A percentile compares a stretch with the other conserved stretches of the same genome.
phyloP scores from a whole-genome alignment of 2,888 invertebrate species.

The Achlya flavicornis region DNA sequence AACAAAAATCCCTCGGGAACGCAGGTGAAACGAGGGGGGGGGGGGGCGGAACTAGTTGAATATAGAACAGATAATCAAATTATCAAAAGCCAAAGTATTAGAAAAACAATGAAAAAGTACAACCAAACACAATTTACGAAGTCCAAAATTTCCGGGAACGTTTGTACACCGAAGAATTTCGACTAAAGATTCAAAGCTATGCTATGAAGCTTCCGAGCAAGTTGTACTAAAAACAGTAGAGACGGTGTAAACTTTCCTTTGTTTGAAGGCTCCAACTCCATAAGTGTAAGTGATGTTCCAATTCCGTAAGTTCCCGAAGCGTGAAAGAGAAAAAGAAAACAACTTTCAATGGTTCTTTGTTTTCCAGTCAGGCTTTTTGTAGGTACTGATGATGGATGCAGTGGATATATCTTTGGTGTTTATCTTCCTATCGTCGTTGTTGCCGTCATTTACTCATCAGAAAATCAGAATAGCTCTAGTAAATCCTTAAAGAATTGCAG shows the following conservation, averaged over 20 bases:
- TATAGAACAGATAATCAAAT: too few species aligned
- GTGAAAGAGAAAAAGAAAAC: conserved; percentile 11
- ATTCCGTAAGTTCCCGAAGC: conserved; percentile 9
- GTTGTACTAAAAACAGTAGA: neutral
- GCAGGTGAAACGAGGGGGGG: too few species aligned
- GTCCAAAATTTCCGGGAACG: neutral
- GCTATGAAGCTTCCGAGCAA: neutral
- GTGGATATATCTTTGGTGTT: neutral
- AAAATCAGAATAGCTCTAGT: neutral
- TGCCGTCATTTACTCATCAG: neutral
- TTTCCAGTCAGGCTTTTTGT: conserved; percentile 1
- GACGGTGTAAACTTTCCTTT: conserved; percentile 8
- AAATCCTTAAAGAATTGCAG: too few species aligned
- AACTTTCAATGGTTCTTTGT: conserved; percentile 11
- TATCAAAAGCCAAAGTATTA: neutral
- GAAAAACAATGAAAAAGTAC: neutral
- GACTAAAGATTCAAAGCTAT: conserved; percentile 2
- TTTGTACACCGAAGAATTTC: neutral
- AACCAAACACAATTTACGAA: neutral
- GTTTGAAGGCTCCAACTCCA: conserved; percentile 5
- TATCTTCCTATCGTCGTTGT: neutral
- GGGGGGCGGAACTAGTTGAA: too few species aligned
- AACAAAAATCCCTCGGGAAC: too few species aligned
- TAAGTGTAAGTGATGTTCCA: conserved; percentile 10
- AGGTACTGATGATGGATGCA: conserved; percentile 3